phyloP scores from a whole-genome alignment of 2,113 vertebrate genomes.

The Lipophrys pholis region DNA sequence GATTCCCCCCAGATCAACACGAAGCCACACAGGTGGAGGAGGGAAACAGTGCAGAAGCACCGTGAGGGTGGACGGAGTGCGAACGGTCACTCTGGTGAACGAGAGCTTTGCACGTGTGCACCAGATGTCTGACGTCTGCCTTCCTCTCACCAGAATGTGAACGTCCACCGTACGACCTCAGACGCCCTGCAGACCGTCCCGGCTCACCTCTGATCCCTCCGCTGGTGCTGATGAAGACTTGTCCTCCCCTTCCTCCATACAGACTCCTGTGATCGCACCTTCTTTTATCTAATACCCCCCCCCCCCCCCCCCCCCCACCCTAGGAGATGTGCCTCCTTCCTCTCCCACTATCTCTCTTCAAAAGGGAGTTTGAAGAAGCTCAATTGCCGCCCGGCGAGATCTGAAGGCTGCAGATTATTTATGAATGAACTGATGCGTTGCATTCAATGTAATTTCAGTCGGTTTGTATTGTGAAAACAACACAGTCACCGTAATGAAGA shows the following conservation, averaged over 20 bases:
- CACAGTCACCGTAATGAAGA: too few relatives aligned
- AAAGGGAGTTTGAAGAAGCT: slow-evolving; percentile 12
- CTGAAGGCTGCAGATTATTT: background rate
- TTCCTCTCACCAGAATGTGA: slow-evolving; percentile 87
- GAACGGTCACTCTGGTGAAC: too few relatives aligned
- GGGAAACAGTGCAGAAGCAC: too few relatives aligned
- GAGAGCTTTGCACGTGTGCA: background rate
- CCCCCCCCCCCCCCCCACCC: background rate
- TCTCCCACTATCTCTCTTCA: background rate
- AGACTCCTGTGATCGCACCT: too few relatives aligned
- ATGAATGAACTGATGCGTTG: background rate
- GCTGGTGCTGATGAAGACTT: background rate
- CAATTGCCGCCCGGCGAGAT: background rate
- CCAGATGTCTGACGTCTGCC: slow-evolving; percentile 27
- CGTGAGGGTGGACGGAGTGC: too few relatives aligned
- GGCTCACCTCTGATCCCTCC: slow-evolving; percentile 82
- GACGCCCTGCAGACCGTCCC: slow-evolving; percentile 91
- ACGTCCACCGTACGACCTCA: slow-evolving; percentile 85
- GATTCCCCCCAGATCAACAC: too few relatives aligned
- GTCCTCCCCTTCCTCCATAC: too few relatives aligned
- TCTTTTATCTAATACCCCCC: background rate
- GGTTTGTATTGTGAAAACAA: slow-evolving; percentile 20
- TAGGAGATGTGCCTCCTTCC: slow-evolving; percentile 33
- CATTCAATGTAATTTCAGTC: slow-evolving; percentile 8
- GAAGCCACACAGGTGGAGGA: too few relatives aligned